A percentile compares a stretch with the other conserved stretches of the same genome.
These are phyloP conservation scores for Hiodon tergisus DNA, from an alignment of 2,113 vertebrate species.

Conservation along the genomic window DNA sequence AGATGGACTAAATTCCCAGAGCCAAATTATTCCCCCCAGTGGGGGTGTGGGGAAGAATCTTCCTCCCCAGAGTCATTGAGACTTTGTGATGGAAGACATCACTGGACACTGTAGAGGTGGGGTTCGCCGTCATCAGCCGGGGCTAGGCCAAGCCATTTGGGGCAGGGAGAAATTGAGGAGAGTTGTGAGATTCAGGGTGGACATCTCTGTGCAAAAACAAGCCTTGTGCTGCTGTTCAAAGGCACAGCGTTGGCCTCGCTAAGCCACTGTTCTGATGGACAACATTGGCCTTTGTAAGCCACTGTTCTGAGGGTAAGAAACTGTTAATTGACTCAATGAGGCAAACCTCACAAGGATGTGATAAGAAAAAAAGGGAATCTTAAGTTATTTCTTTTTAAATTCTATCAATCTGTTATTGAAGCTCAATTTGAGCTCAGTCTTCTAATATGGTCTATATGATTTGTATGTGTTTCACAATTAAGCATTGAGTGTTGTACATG, in stretches of 20 bases:
- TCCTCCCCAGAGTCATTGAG: slow-evolving; percentile 20
- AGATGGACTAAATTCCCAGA: slow-evolving; percentile 35
- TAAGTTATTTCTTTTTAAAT: slow-evolving; percentile 45
- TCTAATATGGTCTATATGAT: slow-evolving; percentile 27
- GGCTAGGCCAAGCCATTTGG: neutral
- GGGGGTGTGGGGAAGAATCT: slow-evolving; percentile 17
- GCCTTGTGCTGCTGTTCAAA: no score
- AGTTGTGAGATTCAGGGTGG: neutral
- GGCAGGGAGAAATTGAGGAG: neutral
- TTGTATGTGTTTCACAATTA: slow-evolving; percentile 24
- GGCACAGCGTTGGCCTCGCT: neutral
- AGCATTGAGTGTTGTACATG: slow-evolving; percentile 17
- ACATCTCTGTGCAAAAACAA: neutral
- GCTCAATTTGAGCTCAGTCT: slow-evolving; percentile 36
- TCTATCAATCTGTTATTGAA: slow-evolving; percentile 28
- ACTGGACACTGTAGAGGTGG: slow-evolving; percentile 29
- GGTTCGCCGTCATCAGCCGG: slow-evolving; percentile 3
- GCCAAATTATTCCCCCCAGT: slow-evolving; percentile 32
- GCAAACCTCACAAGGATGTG: neutral
- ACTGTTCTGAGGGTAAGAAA: slow-evolving; percentile 12
- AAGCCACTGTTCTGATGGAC: neutral
- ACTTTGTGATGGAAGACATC: slow-evolving; percentile 27
- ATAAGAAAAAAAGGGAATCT: slow-evolving; percentile 23
- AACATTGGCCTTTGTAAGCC: neutral
- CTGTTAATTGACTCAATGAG: neutral